Conservation (phyloP, 2,113 vertebrate genomes). For the Serinus canaria region DNA sequence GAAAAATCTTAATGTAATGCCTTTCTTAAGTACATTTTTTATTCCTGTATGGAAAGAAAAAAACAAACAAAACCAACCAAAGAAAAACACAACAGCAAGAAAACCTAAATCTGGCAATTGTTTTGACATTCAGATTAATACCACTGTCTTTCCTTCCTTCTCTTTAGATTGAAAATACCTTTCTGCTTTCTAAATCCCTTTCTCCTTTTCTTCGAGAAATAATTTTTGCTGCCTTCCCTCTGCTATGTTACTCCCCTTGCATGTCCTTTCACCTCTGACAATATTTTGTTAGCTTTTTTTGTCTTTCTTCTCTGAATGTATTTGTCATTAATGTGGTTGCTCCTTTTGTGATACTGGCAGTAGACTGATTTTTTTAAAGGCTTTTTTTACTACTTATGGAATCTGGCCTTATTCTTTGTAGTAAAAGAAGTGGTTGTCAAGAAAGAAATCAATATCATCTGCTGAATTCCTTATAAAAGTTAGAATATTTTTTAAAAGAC, state of each 20-base stretch:
- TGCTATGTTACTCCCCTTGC: neutral
- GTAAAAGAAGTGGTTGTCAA: neutral
- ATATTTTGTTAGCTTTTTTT: neutral
- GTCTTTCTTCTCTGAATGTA: neutral
- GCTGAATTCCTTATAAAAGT: neutral
- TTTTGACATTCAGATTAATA: neutral
- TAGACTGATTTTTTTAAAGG: neutral
- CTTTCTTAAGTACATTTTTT: neutral
- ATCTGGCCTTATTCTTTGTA: neutral
- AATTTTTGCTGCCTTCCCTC: neutral
- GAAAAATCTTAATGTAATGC: neutral
- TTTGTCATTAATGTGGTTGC: neutral
- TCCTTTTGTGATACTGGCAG: neutral
- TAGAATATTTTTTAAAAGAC: neutral
- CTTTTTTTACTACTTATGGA: neutral
- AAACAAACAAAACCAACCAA: too few relatives aligned
- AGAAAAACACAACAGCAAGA: neutral
- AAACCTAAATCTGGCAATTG: neutral
- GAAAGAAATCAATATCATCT: neutral
- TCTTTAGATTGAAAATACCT: neutral
- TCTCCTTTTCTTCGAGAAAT: neutral
- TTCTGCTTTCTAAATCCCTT: neutral
- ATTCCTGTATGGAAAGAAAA: neutral
- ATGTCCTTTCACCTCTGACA: neutral
- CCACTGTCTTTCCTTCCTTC: neutral